phyloP scores from a whole-genome alignment of 2,888 invertebrate species.

The Papilio elwesi region DNA sequence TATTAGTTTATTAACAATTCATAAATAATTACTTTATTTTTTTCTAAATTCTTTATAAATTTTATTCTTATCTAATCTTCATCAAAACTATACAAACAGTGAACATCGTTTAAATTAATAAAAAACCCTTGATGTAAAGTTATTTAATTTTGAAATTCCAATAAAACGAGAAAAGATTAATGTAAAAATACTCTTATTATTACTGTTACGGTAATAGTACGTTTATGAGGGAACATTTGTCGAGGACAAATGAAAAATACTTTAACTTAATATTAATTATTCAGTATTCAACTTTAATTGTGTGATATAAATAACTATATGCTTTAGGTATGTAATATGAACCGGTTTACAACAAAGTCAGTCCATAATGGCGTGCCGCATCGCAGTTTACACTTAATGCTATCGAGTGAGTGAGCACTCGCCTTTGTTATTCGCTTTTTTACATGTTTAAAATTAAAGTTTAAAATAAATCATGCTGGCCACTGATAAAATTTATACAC shows the following conservation, averaged over 20 bases:
- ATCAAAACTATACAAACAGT: no score
- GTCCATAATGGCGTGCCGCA: constrained; percentile 27
- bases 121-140: background rate
- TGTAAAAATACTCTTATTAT: background rate
- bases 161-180: background rate
- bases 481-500: constrained; percentile 14
- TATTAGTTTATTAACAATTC: no score
- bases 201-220: background rate
- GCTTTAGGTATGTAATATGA: constrained; percentile 4
- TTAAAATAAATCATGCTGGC: constrained; percentile 31
- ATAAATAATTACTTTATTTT: no score
- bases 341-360: constrained; percentile 8
- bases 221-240: no score
- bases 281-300: background rate
- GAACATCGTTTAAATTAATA: background rate
- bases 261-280: background rate
- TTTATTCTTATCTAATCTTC: no score
- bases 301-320: background rate
- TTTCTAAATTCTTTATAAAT: background rate
- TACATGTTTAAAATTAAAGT: constrained; percentile 36
- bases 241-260: background rate
- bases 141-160: background rate
- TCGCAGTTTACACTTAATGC: constrained; percentile 30
- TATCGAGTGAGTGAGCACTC: constrained; percentile 25
- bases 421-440: constrained; percentile 26